A percentile compares a stretch with the other conserved stretches of the same genome.
Evolutionary conservation across 2,888 invertebrate species (phyloP).

Genomic region (Scaptomyza flava): DNA sequence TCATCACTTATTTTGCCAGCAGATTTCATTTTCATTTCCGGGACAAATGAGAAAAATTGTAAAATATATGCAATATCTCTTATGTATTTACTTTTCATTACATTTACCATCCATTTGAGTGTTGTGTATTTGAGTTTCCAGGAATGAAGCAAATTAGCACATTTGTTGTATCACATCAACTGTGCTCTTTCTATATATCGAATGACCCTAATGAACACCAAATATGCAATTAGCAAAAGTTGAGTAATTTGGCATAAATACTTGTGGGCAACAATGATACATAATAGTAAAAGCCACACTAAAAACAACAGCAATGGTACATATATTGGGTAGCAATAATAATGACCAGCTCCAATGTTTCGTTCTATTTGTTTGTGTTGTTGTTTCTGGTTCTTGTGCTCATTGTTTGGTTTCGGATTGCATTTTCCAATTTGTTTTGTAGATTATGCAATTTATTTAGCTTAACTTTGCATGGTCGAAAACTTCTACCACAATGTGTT

Average conservation of each 20-base stretch:
- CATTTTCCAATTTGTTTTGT: conserved; percentile 70
- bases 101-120: conserved; percentile 35
- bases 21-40: conserved; percentile 48
- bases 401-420: conserved; percentile 59
- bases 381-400: conserved; percentile 35
- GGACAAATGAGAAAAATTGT: conserved; percentile 6
- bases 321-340: conserved; percentile 50
- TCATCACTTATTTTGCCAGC: conserved; percentile 22
- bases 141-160: conserved; percentile 42
- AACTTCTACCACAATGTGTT: conserved; percentile 29
- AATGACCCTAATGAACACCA: conserved; percentile 75
- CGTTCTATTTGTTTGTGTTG: conserved; percentile 8
- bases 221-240: conserved; percentile 78
- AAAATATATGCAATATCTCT: no score
- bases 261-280: conserved; percentile 60
- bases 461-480: conserved; percentile 57
- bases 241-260: conserved; percentile 74
- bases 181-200: conserved; percentile 21
- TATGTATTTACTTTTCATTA: conserved; percentile 58
- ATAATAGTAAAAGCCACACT: conserved; percentile 24
- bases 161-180: conserved; percentile 23
- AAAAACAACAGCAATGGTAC: no score
- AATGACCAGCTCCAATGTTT: conserved; percentile 41
- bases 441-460: conserved; percentile 70
- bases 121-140: conserved; percentile 28